Evolutionary conservation across 2,113 vertebrate species (phyloP).

Genomic region (Limanda limanda): DNA sequence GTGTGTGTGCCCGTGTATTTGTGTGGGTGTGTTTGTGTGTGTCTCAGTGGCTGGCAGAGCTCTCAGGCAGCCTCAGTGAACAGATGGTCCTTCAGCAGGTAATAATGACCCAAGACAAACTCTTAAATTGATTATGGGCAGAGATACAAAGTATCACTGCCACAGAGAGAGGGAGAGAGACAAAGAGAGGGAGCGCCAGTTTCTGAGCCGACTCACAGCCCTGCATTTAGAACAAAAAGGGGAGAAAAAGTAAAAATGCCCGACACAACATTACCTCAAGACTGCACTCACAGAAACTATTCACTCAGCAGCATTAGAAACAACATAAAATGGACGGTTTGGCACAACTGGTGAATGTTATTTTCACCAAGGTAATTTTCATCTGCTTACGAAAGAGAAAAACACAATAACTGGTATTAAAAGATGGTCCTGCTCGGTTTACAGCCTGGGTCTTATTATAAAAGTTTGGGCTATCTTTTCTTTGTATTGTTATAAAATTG

Average conservation of each 20-base stretch:
- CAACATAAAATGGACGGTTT: background rate
- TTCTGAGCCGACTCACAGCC: background rate
- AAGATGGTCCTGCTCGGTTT: too few relatives aligned
- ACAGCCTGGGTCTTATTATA: too few relatives aligned
- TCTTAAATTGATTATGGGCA: constrained; percentile 82
- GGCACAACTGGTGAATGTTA: background rate
- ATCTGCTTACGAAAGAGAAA: too few relatives aligned
- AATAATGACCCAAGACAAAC: constrained; percentile 85
- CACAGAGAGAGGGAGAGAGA: constrained; percentile 13
- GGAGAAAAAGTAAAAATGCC: background rate
- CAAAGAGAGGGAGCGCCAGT: background rate
- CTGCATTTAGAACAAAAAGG: background rate
- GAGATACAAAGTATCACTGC: constrained; percentile 65
- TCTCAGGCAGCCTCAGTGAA: constrained; percentile 60
- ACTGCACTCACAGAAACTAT: background rate
- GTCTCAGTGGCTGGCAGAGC: constrained; percentile 62
- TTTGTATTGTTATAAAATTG: too few relatives aligned
- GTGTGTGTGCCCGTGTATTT: background rate
- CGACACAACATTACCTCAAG: background rate
- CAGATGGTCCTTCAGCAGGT: constrained; percentile 84
- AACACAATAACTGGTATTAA: too few relatives aligned
- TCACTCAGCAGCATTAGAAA: background rate
- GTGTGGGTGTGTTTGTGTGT: constrained; percentile 14
- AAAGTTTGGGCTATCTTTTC: too few relatives aligned
- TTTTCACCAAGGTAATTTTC: too few relatives aligned